Evolutionary conservation across 2,797 vertebrate genomes (phyloP), one percentile per base, ranked within the genome.

Genomic region (Gambelia wislizenii): DNA sequence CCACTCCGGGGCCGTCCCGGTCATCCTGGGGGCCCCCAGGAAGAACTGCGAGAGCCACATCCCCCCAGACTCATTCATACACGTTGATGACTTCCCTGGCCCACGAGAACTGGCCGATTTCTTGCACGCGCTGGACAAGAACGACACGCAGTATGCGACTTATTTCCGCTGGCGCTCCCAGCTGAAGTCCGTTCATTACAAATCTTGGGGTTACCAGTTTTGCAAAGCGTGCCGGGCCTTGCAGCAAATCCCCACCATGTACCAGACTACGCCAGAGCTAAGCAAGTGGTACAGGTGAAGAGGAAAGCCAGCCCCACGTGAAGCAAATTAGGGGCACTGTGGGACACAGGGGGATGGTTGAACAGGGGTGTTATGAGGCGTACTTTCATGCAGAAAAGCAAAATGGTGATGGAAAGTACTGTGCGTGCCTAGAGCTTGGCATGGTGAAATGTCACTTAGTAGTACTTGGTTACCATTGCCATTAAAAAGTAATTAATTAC

Each of bases 1-100:
- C 80, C 39, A 39, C 8, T 79, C 95, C 0, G 61, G 93, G 77
- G 79, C 94, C 0, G 44, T 94, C 67, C 98, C 98, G 0, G 93
- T 98, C 0, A 95, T 96, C 33, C 84, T 95, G 52, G 95, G 97
- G 0, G 94, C 96, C 3, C 61, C 94, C 3, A 67, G 94, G 22
- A 1, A 52, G 6, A 96, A 91, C 92, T 95, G 95, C 0, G 93
- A 95, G 72, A 94, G 86, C 0, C 97, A 98, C 85, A 91, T 97
- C 44, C 97, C 98, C 0, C 89, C 97, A 0, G 75, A 93, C 0
- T 91, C 97, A 87, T 97, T 97, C 92, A 96, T 96, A 92, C 96
- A 95, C 0, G 9, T 95, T 0, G 56, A 93, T 0, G 94, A 95
- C 87, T 96, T 96, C 0, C 2, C 39, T 47, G 90, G 77, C 0